Conservation (phyloP, 2,113 vertebrate genomes). For the Platysteira castanea region DNA sequence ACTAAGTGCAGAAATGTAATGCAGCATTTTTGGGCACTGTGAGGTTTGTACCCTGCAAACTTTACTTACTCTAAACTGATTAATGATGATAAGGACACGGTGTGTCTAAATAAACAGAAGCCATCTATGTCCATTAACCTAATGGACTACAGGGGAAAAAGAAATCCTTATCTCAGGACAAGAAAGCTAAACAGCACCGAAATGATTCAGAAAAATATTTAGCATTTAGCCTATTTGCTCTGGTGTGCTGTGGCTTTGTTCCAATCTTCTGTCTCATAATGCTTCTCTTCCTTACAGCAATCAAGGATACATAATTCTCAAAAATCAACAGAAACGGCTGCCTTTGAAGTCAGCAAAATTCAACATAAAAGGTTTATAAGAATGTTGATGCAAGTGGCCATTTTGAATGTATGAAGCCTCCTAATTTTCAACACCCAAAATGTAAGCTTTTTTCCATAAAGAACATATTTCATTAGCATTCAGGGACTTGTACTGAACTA, state of each 20-base stretch:
- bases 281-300: not conserved
- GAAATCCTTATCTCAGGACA: not conserved
- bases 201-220: not conserved
- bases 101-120: not conserved
- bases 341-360: conserved; percentile 21
- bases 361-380: not conserved
- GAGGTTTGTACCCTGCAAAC: not conserved
- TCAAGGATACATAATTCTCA: not conserved
- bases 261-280: not conserved
- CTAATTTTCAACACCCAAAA: not conserved
- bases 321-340: not conserved
- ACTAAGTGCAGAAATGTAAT: not conserved
- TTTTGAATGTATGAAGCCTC: not conserved
- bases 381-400: not conserved
- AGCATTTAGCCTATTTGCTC: not conserved
- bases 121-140: not conserved
- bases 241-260: not conserved
- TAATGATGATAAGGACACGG: not conserved
- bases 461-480: not conserved
- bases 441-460: not conserved
- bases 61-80: not conserved
- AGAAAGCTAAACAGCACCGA: not conserved
- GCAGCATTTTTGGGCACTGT: not conserved
- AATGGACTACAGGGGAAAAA: not conserved
- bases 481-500: not conserved